Conservation (phyloP, 2,797 vertebrate genomes). For the Microctenopoma steveboyesi region DNA sequence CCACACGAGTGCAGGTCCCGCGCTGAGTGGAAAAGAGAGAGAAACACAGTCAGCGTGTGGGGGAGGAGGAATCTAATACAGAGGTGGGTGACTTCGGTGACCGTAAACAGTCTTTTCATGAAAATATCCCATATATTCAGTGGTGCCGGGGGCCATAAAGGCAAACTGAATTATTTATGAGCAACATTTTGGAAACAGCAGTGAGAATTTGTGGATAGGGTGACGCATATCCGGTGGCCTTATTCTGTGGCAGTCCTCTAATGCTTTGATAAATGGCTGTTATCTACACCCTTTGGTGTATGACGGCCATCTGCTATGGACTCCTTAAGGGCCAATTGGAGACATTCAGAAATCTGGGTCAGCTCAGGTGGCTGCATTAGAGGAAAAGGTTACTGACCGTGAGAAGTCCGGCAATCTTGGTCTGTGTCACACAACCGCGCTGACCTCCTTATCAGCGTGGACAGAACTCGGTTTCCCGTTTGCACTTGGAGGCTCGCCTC, state of each 20-base stretch:
- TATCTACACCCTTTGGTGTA: slow-evolving; percentile 81
- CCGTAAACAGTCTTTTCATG: slow-evolving; percentile 55
- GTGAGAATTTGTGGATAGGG: slow-evolving; percentile 66
- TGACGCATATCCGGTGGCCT: slow-evolving; percentile 81
- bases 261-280: slow-evolving; percentile 84
- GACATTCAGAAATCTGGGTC: slow-evolving; percentile 80
- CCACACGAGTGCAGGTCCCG: slow-evolving; percentile 9
- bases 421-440: slow-evolving; percentile 54
- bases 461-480: slow-evolving; percentile 62
- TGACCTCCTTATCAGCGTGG: slow-evolving; percentile 73
- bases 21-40: slow-evolving; percentile 15
- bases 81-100: slow-evolving; percentile 40
- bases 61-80: slow-evolving; percentile 8
- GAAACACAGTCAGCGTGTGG: background rate
- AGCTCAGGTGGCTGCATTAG: slow-evolving; percentile 78
- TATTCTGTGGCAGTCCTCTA: slow-evolving; percentile 77
- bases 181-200: slow-evolving; percentile 75
- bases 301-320: slow-evolving; percentile 81
- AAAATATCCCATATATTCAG: slow-evolving; percentile 51
- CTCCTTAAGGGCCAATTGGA: slow-evolving; percentile 80
- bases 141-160: slow-evolving; percentile 57
- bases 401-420: slow-evolving; percentile 69
- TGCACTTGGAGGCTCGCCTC: slow-evolving; percentile 62
- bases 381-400: slow-evolving; percentile 75
- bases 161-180: slow-evolving; percentile 80